Evolutionary conservation across 1,140 invertebrate species (phyloP), one percentile per base, ranked within the genome.

Genomic region (Zaprionus nigranus): DNA sequence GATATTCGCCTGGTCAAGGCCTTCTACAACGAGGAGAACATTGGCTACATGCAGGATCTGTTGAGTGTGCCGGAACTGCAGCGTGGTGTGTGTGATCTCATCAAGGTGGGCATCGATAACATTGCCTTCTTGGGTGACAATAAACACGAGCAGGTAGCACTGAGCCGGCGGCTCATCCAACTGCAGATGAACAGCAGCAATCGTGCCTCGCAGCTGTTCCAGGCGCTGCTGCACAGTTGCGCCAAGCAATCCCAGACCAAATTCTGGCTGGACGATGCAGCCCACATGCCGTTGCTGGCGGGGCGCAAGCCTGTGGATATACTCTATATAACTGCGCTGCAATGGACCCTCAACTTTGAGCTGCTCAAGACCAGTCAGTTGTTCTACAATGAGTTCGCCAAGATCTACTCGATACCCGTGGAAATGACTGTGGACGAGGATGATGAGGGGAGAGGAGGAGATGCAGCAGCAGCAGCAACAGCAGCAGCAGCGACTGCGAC

Each of bases 11-110:
- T 92, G 46, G 79, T 92, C 0, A 92, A 92, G 26, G 91, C 91
- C 11, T 92, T 92, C 30, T 92, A 92, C 71, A 92, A 91, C 59
- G 91, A 91, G 40, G 91, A 92, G 72, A 92, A 92, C 56, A 88
- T 92, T 7, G 54, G 73, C 11, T 87, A 92, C 34, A 92, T 92
- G 79, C 90, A 92, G 54, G 90, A 92, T 56, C 43, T 92, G 1
- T 28, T 91, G 15, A 36, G 20, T 30, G 73, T 88, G 62, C 91
- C 91, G 3, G 81, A 88, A 7, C 49, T 92, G 11, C 79, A 91
- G 36, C 76, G 88, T 6, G 81, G 83, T 6, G 80, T 92, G 5
- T 92, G 91, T 59, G 91, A 92, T 79, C 82, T 92, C n/a, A 92
- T 92, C 30, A 91, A 92, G 61, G 92, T 92, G 49, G 91, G 91